Base-by-base conservation (phyloP, 2,888 invertebrate species). In the Leucophenga maculata region DNA sequence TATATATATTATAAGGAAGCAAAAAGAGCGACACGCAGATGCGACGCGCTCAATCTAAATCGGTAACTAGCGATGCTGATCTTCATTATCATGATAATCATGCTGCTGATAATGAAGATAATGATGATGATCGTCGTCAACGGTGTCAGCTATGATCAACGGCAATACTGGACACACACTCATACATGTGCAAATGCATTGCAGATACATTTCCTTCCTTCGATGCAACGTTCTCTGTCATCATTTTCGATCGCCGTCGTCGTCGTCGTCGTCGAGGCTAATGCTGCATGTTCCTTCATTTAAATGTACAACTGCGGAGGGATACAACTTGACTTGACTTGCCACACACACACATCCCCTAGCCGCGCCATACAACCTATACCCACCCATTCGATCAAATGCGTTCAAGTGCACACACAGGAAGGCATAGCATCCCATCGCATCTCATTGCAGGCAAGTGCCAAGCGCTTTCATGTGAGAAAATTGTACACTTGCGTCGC, bases 231-330 rank as follows among this genome's bases (percentile, higher is more conserved):
- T 26, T 26, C 26, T 26, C 26, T 26, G 26, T 69, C 69, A 60
- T 65, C 31, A 65, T 50, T 48, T 67, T 67, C 46, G 59, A 52
- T 71, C 72, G 68, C n/a, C n/a, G 31, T 26, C 26, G 26, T 26
- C 32, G 57, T 48, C 65, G 67, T 44, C 46, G 71, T 72, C 71
- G 68, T 64, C 66, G 68, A 73, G 73, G 70, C 71, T 81, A 78
- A 59, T 31, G 76, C 81, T 79, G 76, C 84, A 80, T 84, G 84
- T 84, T 84, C 83, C 81, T 81, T 84, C 81, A 84, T 84, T 82
- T 82, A 84, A 82, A 83, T 84, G 83, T 81, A 83, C 83, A 84
- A 84, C 81, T 75, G 77, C 76, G 77, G 84, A 86, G 86, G 84
- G 84, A 84, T 84, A 84, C 86, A 84, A 84, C 81, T 84, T 80